Percentiles rank a stretch among this genome's conserved stretches.
These are phyloP conservation scores for Raja brachyura DNA, from an alignment of 2,113 vertebrate species.

Conservation along the genomic window DNA sequence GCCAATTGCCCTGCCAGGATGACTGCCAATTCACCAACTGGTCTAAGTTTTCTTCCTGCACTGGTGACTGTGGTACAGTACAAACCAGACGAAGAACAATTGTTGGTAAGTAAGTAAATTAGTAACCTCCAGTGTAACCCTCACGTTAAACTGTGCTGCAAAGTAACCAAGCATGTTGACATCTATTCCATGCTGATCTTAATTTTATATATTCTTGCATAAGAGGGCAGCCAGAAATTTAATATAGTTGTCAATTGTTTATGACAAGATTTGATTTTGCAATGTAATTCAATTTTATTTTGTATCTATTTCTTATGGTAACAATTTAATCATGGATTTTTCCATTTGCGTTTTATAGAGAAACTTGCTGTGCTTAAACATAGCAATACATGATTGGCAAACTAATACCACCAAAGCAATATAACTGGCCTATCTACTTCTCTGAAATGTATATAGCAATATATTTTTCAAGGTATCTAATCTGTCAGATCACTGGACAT, in stretches of 20 bases:
- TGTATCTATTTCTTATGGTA: background rate
- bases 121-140: background rate
- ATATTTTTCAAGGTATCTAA: background rate
- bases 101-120: slow-evolving; percentile 68
- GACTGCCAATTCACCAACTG: slow-evolving; percentile 93
- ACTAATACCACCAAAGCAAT: background rate
- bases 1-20: slow-evolving; percentile 90
- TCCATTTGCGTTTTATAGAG: background rate
- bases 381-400: background rate
- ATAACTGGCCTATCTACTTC: background rate
- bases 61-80: slow-evolving; percentile 86
- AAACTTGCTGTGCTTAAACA: background rate
- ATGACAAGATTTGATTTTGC: background rate
- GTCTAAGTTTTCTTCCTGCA: slow-evolving; percentile 94
- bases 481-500: background rate
- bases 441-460: background rate
- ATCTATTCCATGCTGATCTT: background rate
- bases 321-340: background rate
- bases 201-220: background rate
- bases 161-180: background rate
- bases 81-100: slow-evolving; percentile 83
- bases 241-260: background rate
- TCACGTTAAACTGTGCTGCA: background rate
- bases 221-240: background rate
- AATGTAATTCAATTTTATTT: background rate